phyloP scores from a whole-genome alignment of 2,888 invertebrate genomes.

The Calliphora vomitoria region DNA sequence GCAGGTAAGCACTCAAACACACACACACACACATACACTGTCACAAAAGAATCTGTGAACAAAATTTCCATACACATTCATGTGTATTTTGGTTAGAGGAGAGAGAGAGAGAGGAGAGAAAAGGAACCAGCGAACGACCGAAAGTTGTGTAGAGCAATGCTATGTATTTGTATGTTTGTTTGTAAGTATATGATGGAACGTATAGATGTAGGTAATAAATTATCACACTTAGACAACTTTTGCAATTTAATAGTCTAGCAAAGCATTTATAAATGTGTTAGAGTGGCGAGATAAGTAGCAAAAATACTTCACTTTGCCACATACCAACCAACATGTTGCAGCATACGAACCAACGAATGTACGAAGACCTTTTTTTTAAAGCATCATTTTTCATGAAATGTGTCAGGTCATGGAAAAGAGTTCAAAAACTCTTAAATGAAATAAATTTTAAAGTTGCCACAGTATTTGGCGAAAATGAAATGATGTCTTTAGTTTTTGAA shows the following conservation, averaged over 20 bases:
- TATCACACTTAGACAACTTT: conserved; percentile 70
- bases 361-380: conserved; percentile 27
- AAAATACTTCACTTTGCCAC: conserved; percentile 54
- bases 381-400: conserved; percentile 64
- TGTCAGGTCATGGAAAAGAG: conserved; percentile 51
- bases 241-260: conserved; percentile 72
- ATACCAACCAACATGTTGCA: conserved; percentile 35
- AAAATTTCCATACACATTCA: conserved; percentile 22
- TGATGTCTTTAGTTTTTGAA: neutral
- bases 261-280: conserved; percentile 67
- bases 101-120: neutral
- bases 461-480: neutral
- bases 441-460: conserved; percentile 40
- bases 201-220: conserved; percentile 65
- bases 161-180: neutral
- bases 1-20: conserved; percentile 6
- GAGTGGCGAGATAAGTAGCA: conserved; percentile 66
- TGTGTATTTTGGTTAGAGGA: neutral
- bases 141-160: neutral
- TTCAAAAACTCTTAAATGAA: conserved; percentile 53
- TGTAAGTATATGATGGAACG: neutral
- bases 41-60: conserved; percentile 8
- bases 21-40: neutral
- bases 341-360: neutral
- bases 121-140: neutral